Base-by-base conservation (phyloP, 1,140 invertebrate species). In the Polypedilum vanderplanki region DNA sequence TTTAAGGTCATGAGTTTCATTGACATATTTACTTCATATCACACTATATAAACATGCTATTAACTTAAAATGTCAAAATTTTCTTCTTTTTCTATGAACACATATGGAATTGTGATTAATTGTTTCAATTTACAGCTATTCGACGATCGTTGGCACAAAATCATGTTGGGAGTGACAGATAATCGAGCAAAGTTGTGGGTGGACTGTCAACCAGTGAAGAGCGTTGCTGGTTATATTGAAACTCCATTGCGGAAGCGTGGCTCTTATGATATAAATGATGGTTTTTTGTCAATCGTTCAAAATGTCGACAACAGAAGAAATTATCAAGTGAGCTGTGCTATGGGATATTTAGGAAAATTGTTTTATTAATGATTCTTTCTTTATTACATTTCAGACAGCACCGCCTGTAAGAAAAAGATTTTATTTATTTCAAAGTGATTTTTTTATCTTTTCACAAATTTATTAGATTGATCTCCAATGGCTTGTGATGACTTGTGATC, bases 401-500 rank as follows among this genome's bases (percentile, higher is more conserved):
- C 73, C 73, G 40, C n/a, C 73, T n/a, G 24, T 41, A 40, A 74
- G 40, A n/a, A 24, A 4, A 24, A 4, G 41, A 41, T 22, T n/a
- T 12, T 4, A 20, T 8, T 20, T 12, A 7, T 3, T 24, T 33
- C 12, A 74, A 10, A 74, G 10, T 41, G 33, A 12, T 46, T 74
- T 15, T 67, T 8, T 74, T 57, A 57, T 24, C 3, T 74, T 3
- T 74, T 75, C 70, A 5, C 77, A 80, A 74, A 76, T 73, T 73
- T 81, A 83, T 75, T 79, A 92, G 90, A 87, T 93, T 79, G 91
- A 93, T 79, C 81, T 93, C 40, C 91, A 93, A 85, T 92, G 89
- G 90, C 90, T 93, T 89, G 86, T 90, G 10, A 83, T 93, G 77
- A 90, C 88, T 78, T 93, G 91, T 81, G 91, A 93, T 82, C 89